Evolutionary conservation across 2,113 vertebrate genomes (phyloP), one percentile per base, ranked within the genome.

Genomic region (Carassius auratus): DNA sequence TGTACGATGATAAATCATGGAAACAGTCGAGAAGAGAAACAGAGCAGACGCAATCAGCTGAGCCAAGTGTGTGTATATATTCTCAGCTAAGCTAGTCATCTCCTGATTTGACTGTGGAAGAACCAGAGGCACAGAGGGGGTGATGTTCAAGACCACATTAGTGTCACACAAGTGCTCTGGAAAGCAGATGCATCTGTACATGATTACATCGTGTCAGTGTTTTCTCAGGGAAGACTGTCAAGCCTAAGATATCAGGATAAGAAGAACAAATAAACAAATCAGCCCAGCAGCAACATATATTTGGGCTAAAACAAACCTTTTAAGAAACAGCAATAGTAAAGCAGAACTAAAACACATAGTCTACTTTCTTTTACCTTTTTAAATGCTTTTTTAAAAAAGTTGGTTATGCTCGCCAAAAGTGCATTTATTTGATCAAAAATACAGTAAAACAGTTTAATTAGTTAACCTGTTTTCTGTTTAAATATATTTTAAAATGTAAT

Each of bases 1-100:
- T 57, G n/a, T 55, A 80, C 21, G 62, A 77, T 89, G 86, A 86
- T 87, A 86, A 89, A 87, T 84, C 84, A 87, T 50, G 76, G 79
- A 59, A 75, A 50, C 55, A 50, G 57, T 62, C 33, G 61, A 78
- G 79, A 64, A 83, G 15, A 55, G 76, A 69, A 62, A 64, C 30
- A 21, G 76, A 86, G 38, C 36, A 76, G 52, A 76, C 50, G 17
- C 38, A 48, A 64, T 33, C 36, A 45, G 74, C 79, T 80, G 45
- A 12, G 68, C 38, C 66, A 77, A 61, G 36, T 15, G 26, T 78
- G n/a, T 78, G 15, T 80, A 42, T 74, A 52, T 84, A 33, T 57
- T 57, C 19, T 75, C 38, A 23, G 71, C 42, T 55, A 45, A 68
- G 84, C 61, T 33, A 61, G 57, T 80, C 83, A 66, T 76, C 76